Conservation (phyloP, 2,113 vertebrate species). For the Aptenodytes forsteri region DNA sequence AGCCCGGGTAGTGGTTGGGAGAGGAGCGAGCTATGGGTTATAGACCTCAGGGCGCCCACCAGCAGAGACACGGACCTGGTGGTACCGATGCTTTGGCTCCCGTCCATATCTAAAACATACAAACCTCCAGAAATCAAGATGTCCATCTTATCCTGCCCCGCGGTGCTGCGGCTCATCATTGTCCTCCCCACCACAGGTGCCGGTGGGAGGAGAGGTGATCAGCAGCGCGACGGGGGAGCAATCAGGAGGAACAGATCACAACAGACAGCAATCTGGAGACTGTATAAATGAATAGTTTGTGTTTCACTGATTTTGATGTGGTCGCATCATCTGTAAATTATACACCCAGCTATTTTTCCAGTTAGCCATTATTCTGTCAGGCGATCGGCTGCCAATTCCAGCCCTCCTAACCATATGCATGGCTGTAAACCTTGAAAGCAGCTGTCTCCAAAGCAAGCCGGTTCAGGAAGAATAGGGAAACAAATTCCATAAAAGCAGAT, state of each 20-base stretch:
- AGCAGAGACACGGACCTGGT: rapidly evolving
- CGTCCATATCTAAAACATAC: rapidly evolving
- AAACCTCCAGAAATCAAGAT: not conserved
- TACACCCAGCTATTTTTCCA: constrained; percentile 28
- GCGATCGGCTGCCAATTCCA: constrained; percentile 1
- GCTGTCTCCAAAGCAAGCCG: constrained; percentile 40
- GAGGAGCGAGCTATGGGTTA: rapidly evolving
- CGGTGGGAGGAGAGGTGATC: not conserved
- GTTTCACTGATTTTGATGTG: constrained; percentile 40
- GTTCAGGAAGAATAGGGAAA: constrained; percentile 49
- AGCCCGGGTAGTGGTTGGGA: not conserved
- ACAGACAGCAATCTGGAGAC: constrained; percentile 11
- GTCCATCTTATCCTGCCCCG: no score
- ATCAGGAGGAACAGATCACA: not conserved
- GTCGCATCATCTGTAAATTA: constrained; percentile 45
- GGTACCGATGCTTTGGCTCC: not conserved
- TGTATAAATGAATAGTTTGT: constrained; percentile 20
- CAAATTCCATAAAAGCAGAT: constrained; percentile 63
- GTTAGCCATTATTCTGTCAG: constrained; percentile 52
- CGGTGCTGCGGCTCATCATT: rapidly evolving
- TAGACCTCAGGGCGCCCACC: not conserved
- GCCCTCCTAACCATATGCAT: not conserved
- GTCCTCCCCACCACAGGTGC: not conserved
- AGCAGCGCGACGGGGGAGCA: not conserved
- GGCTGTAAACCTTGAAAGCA: constrained; percentile 49